Conservation (phyloP, 2,113 vertebrate genomes). For the Charina bottae region DNA sequence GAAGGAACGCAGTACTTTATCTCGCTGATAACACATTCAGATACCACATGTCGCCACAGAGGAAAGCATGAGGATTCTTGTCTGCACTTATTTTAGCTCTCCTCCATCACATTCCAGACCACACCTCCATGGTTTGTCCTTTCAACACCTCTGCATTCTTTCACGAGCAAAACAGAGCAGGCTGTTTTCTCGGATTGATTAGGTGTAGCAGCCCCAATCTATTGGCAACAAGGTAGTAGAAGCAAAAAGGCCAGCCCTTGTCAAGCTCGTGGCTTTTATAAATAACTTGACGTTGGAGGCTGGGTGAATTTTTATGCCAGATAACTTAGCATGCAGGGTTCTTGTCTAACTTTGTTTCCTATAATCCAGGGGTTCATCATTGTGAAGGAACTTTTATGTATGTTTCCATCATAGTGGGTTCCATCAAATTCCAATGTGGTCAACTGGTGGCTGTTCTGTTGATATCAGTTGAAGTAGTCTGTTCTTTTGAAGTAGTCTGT, state of each 20-base stretch:
- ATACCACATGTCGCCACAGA: conserved; percentile 55
- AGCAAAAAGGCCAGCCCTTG: not conserved
- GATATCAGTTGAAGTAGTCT: not conserved
- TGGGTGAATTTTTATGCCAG: not conserved
- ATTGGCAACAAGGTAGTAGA: not conserved
- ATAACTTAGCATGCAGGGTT: not conserved
- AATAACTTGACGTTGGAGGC: not conserved
- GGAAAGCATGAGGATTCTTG: conserved; percentile 62
- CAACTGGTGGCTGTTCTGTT: not conserved
- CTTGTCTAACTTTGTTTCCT: not conserved
- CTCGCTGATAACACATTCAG: conserved; percentile 56
- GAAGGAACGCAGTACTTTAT: conserved; percentile 55
- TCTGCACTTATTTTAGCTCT: conserved; percentile 62
- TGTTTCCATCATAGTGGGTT: not conserved
- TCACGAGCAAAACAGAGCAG: not conserved
- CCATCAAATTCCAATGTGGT: not conserved
- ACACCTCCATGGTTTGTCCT: conserved; percentile 63
- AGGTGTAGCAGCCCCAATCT: conserved; percentile 16
- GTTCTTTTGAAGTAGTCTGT: not conserved
- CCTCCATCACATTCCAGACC: conserved; percentile 54
- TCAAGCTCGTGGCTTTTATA: conserved; percentile 41
- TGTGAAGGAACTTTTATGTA: not conserved
- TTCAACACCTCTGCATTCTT: conserved; percentile 59
- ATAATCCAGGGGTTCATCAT: not conserved
- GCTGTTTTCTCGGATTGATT: conserved; percentile 6